Evolutionary conservation across 2,888 invertebrate genomes (phyloP).

Genomic region (Papilio gigon): DNA sequence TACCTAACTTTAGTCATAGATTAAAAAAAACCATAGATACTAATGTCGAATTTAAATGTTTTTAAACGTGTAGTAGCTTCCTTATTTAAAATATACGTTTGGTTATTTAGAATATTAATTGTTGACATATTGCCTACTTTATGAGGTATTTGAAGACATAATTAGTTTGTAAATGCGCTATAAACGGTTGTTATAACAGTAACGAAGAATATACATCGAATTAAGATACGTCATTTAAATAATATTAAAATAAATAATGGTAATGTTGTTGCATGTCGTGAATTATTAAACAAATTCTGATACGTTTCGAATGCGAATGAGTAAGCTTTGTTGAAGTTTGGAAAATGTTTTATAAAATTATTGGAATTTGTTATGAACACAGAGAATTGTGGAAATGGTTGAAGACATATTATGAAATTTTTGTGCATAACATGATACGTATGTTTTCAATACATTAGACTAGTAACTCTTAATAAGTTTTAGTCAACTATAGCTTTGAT

Average conservation of each 20-base stretch:
- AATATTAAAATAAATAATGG: constrained; percentile 30
- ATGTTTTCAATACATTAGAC: background rate
- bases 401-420: background rate
- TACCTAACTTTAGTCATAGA: background rate
- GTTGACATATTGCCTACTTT: background rate
- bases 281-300: constrained; percentile 22
- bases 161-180: constrained; percentile 21
- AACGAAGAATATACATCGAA: constrained; percentile 4
- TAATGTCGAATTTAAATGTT: background rate
- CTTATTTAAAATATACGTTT: background rate
- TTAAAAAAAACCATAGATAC: background rate
- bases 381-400: background rate
- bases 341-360: constrained; percentile 1
- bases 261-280: constrained; percentile 20
- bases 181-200: constrained; percentile 30
- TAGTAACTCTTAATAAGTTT: too few species aligned
- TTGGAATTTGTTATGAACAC: background rate
- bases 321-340: constrained; percentile 9
- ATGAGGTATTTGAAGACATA: constrained; percentile 19
- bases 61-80: background rate
- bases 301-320: constrained; percentile 26
- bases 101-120: background rate
- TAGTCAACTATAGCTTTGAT: too few species aligned
- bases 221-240: constrained; percentile 26
- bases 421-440: background rate